Conservation (phyloP, 2,888 invertebrate genomes). For the Mellilla xanthometata region DNA sequence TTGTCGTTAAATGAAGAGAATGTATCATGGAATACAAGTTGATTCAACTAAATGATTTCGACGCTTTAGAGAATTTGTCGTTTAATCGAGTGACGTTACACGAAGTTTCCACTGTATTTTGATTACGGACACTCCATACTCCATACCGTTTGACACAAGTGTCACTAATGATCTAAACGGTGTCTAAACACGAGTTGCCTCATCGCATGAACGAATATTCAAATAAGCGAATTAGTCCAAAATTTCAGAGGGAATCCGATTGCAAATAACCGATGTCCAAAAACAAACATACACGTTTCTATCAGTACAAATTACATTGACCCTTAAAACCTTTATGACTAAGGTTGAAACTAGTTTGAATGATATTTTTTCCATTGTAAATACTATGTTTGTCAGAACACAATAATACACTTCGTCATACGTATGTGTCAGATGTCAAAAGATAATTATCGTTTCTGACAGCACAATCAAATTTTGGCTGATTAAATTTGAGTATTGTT, state of each 20-base stretch:
- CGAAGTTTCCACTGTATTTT: no score
- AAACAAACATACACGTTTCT: neutral
- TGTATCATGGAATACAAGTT: no score
- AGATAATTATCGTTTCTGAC: slow-evolving; percentile 42
- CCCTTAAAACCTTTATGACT: neutral
- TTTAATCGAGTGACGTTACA: no score
- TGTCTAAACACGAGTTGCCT: slow-evolving; percentile 3
- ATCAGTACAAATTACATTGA: neutral
- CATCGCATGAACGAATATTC: slow-evolving; percentile 4
- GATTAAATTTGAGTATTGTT: slow-evolving; percentile 32
- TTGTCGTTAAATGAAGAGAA: no score
- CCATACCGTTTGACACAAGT: slow-evolving; percentile 1
- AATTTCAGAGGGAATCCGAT: slow-evolving; percentile 25
- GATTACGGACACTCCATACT: no score
- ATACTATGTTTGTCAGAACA: slow-evolving; percentile 17
- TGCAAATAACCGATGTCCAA: slow-evolving; percentile 30
- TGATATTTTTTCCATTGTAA: neutral
- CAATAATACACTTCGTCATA: slow-evolving; percentile 38
- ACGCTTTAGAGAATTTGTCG: no score
- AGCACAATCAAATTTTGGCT: slow-evolving; percentile 35
- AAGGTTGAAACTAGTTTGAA: slow-evolving; percentile 12
- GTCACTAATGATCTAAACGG: neutral
- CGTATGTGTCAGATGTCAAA: slow-evolving; percentile 42
- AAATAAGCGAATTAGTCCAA: slow-evolving; percentile 21
- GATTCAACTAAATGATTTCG: no score